Base-by-base conservation (phyloP, 1,140 invertebrate species). In the Lerema accius region DNA sequence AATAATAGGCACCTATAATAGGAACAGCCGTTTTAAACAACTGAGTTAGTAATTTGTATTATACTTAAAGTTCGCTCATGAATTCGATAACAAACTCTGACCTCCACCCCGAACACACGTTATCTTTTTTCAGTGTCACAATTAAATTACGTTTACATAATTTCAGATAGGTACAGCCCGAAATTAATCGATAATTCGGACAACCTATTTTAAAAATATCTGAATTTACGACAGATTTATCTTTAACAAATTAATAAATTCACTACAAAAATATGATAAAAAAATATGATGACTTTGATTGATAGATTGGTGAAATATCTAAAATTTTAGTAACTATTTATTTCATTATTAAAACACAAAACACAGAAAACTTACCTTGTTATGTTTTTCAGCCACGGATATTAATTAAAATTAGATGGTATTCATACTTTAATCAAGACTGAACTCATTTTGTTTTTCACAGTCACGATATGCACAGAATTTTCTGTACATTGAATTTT, bases 401-500 rank as follows among this genome's bases (percentile, higher is more conserved):
- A 32, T 40, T 51, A n/a, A 42, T 43, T 50, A 43, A 26, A 46
- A 45, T 55, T 46, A 56, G 28, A 37, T 56, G 35, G 23, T 51
- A 23, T 43, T 59, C 9, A 59, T 48, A 59, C 16, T 17, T 32
- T 16, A 14, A 48, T 59, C 32, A 51, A 9, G 46, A 37, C 32
- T 37, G 9, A 53, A 68, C 42, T 63, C 73, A 80, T 82, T 69
- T 71, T 59, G 48, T 80, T 75, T 73, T 69, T 50, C 16, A 69
- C 40, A 73, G 74, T 74, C 73, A 58, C 65, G 56, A 61, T 59
- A n/a, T n/a, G n/a, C 49, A 70, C 64, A 76, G 55, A 72, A 73
- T 69, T 80, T 76, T 76, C 73, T 39, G 48, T 72, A 58, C 65
- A 62, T 50, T 67, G 45, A 42, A 76, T 77, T 89, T 89, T 74